Percentiles rank a stretch among this genome's conserved stretches.
These are phyloP conservation scores for Dynastes maya DNA, from an alignment of 2,888 invertebrate species.

Conservation along the genomic window DNA sequence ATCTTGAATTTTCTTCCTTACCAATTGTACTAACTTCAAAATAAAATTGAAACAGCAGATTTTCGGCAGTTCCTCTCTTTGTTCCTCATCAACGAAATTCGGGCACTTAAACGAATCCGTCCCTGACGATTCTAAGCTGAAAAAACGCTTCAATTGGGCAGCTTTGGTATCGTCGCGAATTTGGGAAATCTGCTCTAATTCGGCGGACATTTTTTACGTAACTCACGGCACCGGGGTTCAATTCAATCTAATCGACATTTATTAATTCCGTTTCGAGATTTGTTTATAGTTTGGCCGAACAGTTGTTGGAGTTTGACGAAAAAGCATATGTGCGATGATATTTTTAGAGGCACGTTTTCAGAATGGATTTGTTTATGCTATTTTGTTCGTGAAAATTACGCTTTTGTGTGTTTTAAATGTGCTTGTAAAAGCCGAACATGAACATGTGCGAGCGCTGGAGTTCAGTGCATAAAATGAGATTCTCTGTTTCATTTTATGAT, in stretches of 20 bases:
- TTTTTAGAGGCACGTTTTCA: conserved; percentile 15
- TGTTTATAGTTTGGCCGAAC: conserved; percentile 7
- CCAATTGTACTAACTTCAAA: conserved; percentile 57
- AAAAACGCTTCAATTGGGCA: conserved; percentile 36
- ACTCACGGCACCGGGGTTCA: not conserved
- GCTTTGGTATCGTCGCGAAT: conserved; percentile 7
- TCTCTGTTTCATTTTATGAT: no score
- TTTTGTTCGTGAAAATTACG: conserved; percentile 15
- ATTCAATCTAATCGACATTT: not conserved
- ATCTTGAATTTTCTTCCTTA: conserved; percentile 43
- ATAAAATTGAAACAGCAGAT: conserved; percentile 53
- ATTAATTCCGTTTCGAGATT: not conserved
- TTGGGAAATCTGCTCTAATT: conserved; percentile 3
- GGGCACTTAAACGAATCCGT: conserved; percentile 30
- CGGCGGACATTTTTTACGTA: not conserved
- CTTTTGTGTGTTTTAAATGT: not conserved
- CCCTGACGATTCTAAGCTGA: conserved; percentile 43
- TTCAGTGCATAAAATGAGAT: no score
- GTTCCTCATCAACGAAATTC: conserved; percentile 6
- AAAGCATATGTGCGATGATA: conserved; percentile 2
- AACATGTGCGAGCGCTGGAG: not conserved
- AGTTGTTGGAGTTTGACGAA: conserved; percentile 15
- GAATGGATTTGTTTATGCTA: conserved; percentile 9
- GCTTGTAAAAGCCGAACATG: not conserved
- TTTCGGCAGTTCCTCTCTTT: conserved; percentile 10